A percentile compares a stretch with the other conserved stretches of the same genome.
These are phyloP conservation scores for Sternarchorhynchus goeldii DNA, from an alignment of 2,797 vertebrate genomes.

Conservation along the genomic window DNA sequence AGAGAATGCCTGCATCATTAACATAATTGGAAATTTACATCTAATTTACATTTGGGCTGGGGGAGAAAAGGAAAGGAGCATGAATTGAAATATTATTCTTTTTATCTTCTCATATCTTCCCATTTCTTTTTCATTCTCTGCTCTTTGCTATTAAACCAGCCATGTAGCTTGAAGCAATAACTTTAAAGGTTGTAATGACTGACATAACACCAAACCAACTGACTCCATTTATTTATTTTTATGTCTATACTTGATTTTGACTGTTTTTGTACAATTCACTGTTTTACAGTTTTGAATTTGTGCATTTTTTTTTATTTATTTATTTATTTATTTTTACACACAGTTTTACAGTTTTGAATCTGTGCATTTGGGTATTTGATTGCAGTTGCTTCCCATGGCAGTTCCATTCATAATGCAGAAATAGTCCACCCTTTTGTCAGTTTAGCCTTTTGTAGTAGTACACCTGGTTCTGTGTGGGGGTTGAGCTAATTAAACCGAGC, in stretches of 20 bases:
- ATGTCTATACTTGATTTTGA: not conserved
- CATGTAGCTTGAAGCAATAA: not conserved
- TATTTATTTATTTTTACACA: too few relatives aligned
- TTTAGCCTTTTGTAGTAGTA: conserved; percentile 29
- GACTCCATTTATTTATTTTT: not conserved
- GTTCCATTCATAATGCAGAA: not conserved
- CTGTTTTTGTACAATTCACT: not conserved
- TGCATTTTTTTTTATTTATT: conserved; percentile 19
- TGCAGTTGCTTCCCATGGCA: conserved; percentile 13
- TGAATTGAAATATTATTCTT: conserved; percentile 27
- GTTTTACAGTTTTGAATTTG: conserved; percentile 37
- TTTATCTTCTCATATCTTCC: not conserved
- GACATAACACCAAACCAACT: not conserved
- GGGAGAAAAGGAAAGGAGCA: conserved; percentile 29
- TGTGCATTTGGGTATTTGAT: conserved; percentile 36
- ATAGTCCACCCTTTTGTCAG: conserved; percentile 36
- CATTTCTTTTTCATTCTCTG: conserved; percentile 2
- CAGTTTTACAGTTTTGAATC: conserved; percentile 34
- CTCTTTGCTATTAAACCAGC: not conserved
- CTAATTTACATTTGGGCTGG: conserved; percentile 59
- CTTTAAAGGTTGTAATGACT: not conserved
- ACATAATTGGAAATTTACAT: conserved; percentile 62
- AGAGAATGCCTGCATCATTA: conserved; percentile 39
- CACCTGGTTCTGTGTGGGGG: conserved; percentile 12
- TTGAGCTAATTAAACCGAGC: conserved; percentile 4